A percentile compares a stretch with the other conserved stretches of the same genome.
These are phyloP conservation scores for Mesaphorura yosii DNA, from an alignment of 1,140 invertebrate species.

Conservation along the genomic window DNA sequence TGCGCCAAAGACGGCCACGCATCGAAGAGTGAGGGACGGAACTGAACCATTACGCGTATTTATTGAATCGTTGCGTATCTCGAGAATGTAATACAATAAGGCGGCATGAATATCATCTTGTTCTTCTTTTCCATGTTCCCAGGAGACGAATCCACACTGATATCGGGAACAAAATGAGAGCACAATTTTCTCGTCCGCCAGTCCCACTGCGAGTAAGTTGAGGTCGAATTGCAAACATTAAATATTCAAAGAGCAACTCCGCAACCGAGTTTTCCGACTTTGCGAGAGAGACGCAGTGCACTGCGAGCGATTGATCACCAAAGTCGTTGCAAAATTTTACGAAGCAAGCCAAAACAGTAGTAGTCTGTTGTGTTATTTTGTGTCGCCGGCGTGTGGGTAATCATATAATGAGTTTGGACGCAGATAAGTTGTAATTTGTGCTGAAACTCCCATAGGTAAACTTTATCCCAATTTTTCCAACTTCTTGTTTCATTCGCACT, in stretches of 20 bases:
- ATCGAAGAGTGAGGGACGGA: too few relatives aligned
- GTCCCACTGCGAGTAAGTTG: slow-evolving; percentile 23
- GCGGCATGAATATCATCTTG: slow-evolving; percentile 28
- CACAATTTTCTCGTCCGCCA: slow-evolving; percentile 28
- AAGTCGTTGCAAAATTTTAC: too few relatives aligned
- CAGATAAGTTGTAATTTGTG: slow-evolving; percentile 32
- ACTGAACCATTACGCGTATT: slow-evolving; percentile 26
- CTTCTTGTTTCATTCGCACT: slow-evolving; percentile 27
- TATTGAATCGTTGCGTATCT: slow-evolving; percentile 31
- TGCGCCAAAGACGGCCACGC: too few relatives aligned
- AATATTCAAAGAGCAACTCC: slow-evolving; percentile 28
- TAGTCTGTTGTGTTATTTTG: too few relatives aligned
- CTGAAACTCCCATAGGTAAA: slow-evolving; percentile 31
- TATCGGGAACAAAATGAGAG: slow-evolving; percentile 31
- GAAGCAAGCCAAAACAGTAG: too few relatives aligned
- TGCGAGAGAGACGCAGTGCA: too few relatives aligned
- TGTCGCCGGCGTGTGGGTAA: too few relatives aligned
- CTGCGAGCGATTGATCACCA: too few relatives aligned
- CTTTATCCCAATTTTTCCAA: slow-evolving; percentile 27
- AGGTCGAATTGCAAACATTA: slow-evolving; percentile 31
- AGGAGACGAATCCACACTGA: slow-evolving; percentile 30
- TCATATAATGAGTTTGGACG: slow-evolving; percentile 23
- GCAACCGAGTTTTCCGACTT: too few relatives aligned
- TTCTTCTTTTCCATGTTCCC: slow-evolving; percentile 23
- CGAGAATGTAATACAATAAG: slow-evolving; percentile 25